These are phyloP conservation scores for Apodemus agrarius DNA, from an alignment of 2,797 vertebrate genomes.

Conservation along the genomic window DNA sequence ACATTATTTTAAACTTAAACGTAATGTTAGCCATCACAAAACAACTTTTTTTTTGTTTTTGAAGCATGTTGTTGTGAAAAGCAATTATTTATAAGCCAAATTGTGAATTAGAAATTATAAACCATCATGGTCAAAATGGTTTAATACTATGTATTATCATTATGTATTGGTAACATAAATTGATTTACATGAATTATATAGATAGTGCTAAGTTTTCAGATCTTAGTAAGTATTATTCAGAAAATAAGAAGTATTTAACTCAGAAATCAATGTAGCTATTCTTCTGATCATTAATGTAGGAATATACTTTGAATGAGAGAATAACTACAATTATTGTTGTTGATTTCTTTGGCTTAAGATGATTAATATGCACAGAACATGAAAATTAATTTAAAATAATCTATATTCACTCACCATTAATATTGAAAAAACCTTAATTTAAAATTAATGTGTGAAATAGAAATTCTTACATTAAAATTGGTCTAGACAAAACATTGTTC, in stretches of 20 bases:
- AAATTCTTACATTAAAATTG: not conserved
- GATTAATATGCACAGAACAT: not conserved
- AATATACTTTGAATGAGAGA: not conserved
- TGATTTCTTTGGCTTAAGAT: conserved; percentile 1
- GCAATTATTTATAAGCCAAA: not conserved
- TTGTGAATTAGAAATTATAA: conserved; percentile 17
- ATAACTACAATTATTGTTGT: conserved; percentile 42
- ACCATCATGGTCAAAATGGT: not conserved
- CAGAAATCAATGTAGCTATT: conserved; percentile 23
- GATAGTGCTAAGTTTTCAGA: not conserved
- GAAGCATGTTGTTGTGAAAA: conserved; percentile 29
- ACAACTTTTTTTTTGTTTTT: conserved; percentile 45
- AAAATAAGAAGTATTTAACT: not conserved
- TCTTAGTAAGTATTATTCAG: not conserved
- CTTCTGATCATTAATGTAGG: not conserved
- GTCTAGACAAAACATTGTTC: not conserved
- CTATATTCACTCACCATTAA: not conserved
- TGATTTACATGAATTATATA: not conserved
- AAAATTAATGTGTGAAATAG: not conserved
- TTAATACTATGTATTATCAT: not conserved
- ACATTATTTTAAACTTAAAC: not conserved
- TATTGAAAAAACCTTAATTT: not conserved
- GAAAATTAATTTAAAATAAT: not conserved
- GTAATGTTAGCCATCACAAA: too few relatives aligned
- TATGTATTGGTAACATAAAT: conserved; percentile 29